A percentile compares a stretch with the other conserved stretches of the same genome.
Conservation (phyloP, 2,888 invertebrate species). For the Sarcophaga rosellei region DNA sequence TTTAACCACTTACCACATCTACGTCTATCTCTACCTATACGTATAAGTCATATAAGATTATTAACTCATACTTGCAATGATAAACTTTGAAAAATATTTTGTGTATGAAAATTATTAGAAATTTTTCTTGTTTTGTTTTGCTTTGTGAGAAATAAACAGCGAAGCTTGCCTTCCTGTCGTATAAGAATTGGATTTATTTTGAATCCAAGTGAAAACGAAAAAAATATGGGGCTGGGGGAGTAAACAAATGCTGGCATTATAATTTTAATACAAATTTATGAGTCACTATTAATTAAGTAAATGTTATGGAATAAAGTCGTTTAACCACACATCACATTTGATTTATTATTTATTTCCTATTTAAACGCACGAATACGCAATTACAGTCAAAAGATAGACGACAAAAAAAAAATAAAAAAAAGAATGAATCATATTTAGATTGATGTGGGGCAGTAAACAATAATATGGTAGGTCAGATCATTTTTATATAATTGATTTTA, state of each 20-base stretch:
- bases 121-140: not conserved
- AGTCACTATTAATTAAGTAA: slow-evolving; percentile 26
- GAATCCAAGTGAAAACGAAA: not conserved
- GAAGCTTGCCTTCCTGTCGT: no score
- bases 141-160: not conserved
- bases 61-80: not conserved
- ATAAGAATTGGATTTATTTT: not conserved
- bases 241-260: not conserved
- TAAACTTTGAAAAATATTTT: not conserved
- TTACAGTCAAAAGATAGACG: not conserved
- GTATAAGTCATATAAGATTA: no score
- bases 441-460: no score
- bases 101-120: not conserved
- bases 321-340: slow-evolving; percentile 15
- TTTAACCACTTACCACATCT: not conserved
- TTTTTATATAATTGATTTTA: no score
- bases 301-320: not conserved
- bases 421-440: no score
- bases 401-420: no score
- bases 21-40: no score
- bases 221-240: not conserved
- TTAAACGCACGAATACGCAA: not conserved
- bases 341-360: slow-evolving; percentile 25
- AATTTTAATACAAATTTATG: slow-evolving; percentile 30
- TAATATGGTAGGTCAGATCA: no score